Percentiles rank a stretch among this genome's conserved stretches.
These are phyloP conservation scores for Phasia obesa DNA, from an alignment of 2,888 invertebrate genomes.

Conservation along the genomic window DNA sequence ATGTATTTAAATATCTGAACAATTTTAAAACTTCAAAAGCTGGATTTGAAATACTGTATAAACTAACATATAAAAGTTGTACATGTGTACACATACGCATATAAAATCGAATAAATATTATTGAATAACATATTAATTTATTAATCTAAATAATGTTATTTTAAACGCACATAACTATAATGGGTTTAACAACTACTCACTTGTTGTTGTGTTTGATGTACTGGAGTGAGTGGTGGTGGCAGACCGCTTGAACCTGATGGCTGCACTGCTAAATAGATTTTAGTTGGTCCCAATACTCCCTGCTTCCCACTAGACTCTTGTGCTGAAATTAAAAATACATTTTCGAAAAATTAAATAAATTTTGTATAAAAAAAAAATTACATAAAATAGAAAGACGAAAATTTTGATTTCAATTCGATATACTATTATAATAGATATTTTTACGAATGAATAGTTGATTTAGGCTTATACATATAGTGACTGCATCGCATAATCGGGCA, in stretches of 20 bases:
- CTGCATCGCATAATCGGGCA: too few relatives aligned
- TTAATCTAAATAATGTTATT: background rate
- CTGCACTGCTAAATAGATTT: slow-evolving; percentile 93
- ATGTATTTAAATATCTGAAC: slow-evolving; percentile 2
- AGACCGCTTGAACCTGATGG: slow-evolving; percentile 84
- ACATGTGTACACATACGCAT: background rate
- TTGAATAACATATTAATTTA: background rate
- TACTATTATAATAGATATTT: too few relatives aligned
- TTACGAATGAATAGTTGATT: too few relatives aligned
- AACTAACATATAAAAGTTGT: slow-evolving; percentile 18
- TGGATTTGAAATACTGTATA: slow-evolving; percentile 49
- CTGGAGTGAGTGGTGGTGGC: slow-evolving; percentile 84
- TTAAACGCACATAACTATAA: slow-evolving; percentile 11
- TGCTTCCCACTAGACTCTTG: slow-evolving; percentile 94
- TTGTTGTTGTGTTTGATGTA: slow-evolving; percentile 82
- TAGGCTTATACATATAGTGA: too few relatives aligned
- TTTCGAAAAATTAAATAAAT: too few relatives aligned
- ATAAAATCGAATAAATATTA: slow-evolving; percentile 27
- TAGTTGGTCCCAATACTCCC: slow-evolving; percentile 92
- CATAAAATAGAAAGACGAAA: too few relatives aligned
- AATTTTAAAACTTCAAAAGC: slow-evolving; percentile 21
- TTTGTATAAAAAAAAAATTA: background rate
- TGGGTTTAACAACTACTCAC: slow-evolving; percentile 81
- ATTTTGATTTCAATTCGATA: too few relatives aligned
- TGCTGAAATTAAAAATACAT: slow-evolving; percentile 82